Base-by-base conservation (phyloP, 2,888 invertebrate genomes). In the Cosmopolites sordidus region DNA sequence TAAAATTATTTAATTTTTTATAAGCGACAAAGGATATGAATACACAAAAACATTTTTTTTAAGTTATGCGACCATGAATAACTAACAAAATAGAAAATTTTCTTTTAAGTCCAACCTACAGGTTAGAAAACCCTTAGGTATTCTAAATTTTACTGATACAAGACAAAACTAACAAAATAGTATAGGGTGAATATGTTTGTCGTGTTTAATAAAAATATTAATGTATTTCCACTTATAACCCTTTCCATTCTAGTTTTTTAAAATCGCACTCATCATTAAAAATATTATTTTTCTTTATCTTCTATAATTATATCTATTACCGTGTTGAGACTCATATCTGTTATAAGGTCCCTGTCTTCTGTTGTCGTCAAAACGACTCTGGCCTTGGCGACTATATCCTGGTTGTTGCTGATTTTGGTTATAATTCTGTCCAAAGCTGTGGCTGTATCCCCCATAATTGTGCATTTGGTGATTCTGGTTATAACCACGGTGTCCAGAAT, bases 321-420 rank as follows among this genome's bases (percentile, higher is more conserved):
- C 4, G 17, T 40, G 5, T 40, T 3, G 5, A 40, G 58, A 11
- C 48, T 65, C 66, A 54, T 67, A 70, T 54, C 66, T 62, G 48
- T 71, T 70, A 37, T 64, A 69, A 0, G 72, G 71, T 14, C 71
- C 71, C 4, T 62, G 63, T 45, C 69, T 58, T 17, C 58, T 56
- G n/a, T 60, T 14, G 18, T 54, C 43, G 12, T 58, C 12, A 33
- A 14, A 15, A 8, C 33, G 11, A 12, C n/a, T 33, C n/a, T 33
- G 12, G 3, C 33, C n/a, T 11, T 33, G 33, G 4, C 68, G 59
- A 30, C 53, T 51, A 27, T 48, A 48, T 2, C 47, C 42, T 4
- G 43, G 45, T 18, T 54, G 45, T 3, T 55, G 56, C 5, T 56
- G 45, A 45, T 48, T 41, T 6, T 56, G 45, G 40, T 48, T 48